These are phyloP conservation scores for Cyprinodon diabolis DNA, from an alignment of 2,797 vertebrate genomes.

Conservation along the genomic window DNA sequence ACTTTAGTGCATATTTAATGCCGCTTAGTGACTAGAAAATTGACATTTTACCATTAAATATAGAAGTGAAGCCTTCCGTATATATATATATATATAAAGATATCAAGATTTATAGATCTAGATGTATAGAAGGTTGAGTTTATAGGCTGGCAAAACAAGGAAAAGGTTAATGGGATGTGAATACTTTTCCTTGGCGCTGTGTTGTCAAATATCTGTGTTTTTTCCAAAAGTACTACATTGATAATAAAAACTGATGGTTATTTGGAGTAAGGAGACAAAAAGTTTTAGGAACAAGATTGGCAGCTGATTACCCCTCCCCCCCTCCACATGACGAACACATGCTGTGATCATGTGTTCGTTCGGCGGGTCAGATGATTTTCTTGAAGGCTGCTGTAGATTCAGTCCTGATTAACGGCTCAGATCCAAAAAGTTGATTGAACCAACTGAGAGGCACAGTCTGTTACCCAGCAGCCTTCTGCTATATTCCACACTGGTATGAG, in stretches of 20 bases:
- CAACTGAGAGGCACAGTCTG: background rate
- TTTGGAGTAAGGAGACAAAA: background rate
- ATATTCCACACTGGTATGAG: slow-evolving; percentile 55
- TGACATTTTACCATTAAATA: too few species aligned
- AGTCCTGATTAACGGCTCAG: background rate
- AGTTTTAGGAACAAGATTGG: background rate
- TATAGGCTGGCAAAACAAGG: background rate
- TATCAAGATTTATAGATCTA: too few species aligned
- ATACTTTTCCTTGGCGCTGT: background rate
- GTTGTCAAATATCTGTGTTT: too few species aligned
- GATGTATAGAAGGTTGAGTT: background rate
- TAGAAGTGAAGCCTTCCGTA: too few species aligned
- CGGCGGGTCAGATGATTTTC: slow-evolving; percentile 56
- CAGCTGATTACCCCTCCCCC: background rate
- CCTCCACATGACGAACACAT: slow-evolving; percentile 52
- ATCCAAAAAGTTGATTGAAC: background rate
- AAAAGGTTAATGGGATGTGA: background rate
- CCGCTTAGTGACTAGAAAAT: too few species aligned
- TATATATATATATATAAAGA: too few species aligned
- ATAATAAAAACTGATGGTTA: too few species aligned
- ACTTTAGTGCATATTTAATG: too few species aligned
- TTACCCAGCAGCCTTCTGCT: slow-evolving; percentile 29
- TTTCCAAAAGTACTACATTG: too few species aligned
- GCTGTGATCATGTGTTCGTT: slow-evolving; percentile 53
- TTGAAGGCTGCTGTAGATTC: slow-evolving; percentile 6